Base-by-base conservation (phyloP, 2,113 vertebrate genomes). In the Pelmatolapia mariae region DNA sequence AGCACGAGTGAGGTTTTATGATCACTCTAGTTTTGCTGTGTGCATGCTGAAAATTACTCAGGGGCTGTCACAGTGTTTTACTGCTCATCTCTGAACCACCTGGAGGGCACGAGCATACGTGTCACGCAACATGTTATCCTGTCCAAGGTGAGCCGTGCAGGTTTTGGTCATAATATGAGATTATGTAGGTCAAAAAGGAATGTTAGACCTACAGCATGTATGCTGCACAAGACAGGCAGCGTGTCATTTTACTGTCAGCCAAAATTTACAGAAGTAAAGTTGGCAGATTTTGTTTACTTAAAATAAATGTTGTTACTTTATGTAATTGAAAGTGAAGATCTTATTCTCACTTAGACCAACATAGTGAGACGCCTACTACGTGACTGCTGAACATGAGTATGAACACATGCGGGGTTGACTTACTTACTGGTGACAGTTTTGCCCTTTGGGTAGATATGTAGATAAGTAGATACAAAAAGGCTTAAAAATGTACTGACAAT, bases 141-240 rank as follows among this genome's bases (percentile, higher is more conserved):
- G 80, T 71, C 19, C n/a, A 33, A 16, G 9, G 31, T 1, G 2
- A 84, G 68, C 16, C 3, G 15, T 2, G 24, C 16, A 81, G n/a
- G 52, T 10, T 73, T 18, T 9, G 22, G 9, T 11, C 89, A 88
- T 89, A 71, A 45, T 71, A 54, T 38, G 63, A 2, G 47, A 84
- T 38, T 93, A 92, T 89, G 83, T 81, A 84, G 50, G 89, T 85
- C 87, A 91, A 19, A 66, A 61, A 89, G 47, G 85, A 87, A 91
- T 90, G 59, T 89, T 85, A 90, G 81, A 93, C 66, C 73, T 59
- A 15, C 16, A 53, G 19, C 36, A 7, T 71, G n/a, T 6, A 22
- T 33, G 53, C 6, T 8, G 10, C 15, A 33, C 5, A 47, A 22
- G 47, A 54, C 19, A 76, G 13, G 38, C 19, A 36, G 8, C 4